Conservation (phyloP, 1,140 invertebrate species). For the Drosophila fuyamai region DNA sequence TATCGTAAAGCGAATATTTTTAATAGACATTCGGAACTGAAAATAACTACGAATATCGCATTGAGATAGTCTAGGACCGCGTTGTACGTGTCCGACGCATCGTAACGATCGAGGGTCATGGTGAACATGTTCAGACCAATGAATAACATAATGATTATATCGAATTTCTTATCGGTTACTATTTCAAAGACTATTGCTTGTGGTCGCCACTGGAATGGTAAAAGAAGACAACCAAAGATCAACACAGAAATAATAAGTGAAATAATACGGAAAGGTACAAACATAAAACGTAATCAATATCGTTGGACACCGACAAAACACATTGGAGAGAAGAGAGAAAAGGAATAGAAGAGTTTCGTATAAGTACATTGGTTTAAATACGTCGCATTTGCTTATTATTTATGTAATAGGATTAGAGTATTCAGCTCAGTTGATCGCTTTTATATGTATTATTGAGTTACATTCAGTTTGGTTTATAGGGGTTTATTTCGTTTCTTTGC, state of each 20-base stretch:
- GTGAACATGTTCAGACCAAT: constrained; percentile 99
- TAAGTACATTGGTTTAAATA: constrained; percentile 70
- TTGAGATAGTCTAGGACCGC: constrained; percentile 95
- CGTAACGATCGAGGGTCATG: constrained; percentile 98
- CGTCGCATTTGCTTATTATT: constrained; percentile 44
- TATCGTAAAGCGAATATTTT: constrained; percentile 98
- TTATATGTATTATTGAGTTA: constrained; percentile 7
- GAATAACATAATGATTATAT: constrained; percentile 99
- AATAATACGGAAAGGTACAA: constrained; percentile 19
- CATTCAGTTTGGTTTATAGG: constrained; percentile 19
- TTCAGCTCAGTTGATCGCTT: constrained; percentile 27
- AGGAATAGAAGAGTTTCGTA: constrained; percentile 80
- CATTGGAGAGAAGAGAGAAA: constrained; percentile 78
- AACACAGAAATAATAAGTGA: constrained; percentile 28
- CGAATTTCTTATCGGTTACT: constrained; percentile 99
- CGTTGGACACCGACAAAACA: constrained; percentile 53
- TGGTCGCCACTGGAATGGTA: constrained; percentile 92
- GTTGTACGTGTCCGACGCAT: constrained; percentile 93
- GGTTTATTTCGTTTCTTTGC: constrained; percentile 8
- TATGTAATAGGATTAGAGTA: constrained; percentile 31
- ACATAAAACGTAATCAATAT: constrained; percentile 23
- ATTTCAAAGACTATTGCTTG: constrained; percentile 98
- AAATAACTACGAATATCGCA: constrained; percentile 99
- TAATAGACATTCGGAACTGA: constrained; percentile 98
- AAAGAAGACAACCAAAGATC: constrained; percentile 39